Conservation (phyloP, 37 sponge, comb jelly and placozoan species). For the Dysidea cf. avara region DNA sequence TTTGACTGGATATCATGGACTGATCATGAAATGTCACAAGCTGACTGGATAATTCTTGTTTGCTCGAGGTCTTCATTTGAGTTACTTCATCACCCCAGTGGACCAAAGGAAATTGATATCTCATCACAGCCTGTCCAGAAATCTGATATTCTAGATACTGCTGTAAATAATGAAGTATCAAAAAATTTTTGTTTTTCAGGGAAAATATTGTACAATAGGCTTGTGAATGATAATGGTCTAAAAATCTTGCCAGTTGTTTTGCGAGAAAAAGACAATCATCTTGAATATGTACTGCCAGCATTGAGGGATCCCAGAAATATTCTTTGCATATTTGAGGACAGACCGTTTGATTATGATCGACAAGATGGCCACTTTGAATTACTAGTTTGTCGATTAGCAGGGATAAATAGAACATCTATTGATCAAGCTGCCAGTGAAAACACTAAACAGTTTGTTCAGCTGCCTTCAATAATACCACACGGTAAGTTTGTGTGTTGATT, state of each 20-base stretch:
- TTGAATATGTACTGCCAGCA: no score
- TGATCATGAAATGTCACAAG: slow-evolving; percentile 21
- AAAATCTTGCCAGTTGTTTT: slow-evolving; percentile 50
- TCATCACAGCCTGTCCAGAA: neutral
- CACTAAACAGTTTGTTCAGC: no score
- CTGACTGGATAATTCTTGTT: slow-evolving; percentile 39
- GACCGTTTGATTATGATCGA: slow-evolving; percentile 35
- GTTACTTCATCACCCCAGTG: no score
- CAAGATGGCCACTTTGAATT: slow-evolving; percentile 31
- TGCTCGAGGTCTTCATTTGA: slow-evolving; percentile 52
- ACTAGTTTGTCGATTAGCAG: slow-evolving; percentile 56
- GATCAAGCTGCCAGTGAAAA: neutral
- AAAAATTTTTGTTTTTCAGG: neutral
- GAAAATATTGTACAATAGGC: no score
- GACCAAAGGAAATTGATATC: neutral
- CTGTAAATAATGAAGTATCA: slow-evolving; percentile 10
- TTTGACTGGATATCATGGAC: slow-evolving; percentile 44
- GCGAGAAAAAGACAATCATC: neutral
- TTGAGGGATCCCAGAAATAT: neutral
- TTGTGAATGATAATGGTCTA: neutral
- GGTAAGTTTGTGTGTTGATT: no score
- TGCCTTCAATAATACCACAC: no score
- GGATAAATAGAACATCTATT: slow-evolving; percentile 41
- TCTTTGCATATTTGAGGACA: slow-evolving; percentile 16
- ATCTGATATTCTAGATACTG: slow-evolving; percentile 6